Base-by-base conservation (phyloP, 2,888 invertebrate species). In the Epistrophella euchroma region DNA sequence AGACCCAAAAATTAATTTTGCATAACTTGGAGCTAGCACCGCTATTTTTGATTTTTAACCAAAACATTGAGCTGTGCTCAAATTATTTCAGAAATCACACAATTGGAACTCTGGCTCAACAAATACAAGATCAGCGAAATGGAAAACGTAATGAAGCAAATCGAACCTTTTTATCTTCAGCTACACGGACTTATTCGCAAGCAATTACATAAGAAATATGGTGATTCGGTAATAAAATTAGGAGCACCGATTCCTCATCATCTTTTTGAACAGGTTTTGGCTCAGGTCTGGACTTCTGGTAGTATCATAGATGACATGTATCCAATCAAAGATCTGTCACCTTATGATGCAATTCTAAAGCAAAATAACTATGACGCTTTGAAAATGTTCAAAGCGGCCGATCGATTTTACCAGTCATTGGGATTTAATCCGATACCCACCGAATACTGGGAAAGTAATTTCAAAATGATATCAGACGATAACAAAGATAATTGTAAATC, bases 131-230 rank as follows among this genome's bases (percentile, higher is more conserved):
- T 94, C 82, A 90, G 93, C 13, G 94, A 95, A 88, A 91, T 97
- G 11, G 94, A 94, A 2, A 93, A 93, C 74, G 90, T 96, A 0
- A 96, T 96, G 95, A 93, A 94, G 68, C 94, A 96, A 90, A 92
- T 97, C 62, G 94, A 94, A 88, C 97, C 97, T 0, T 90, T 97
- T 5, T 97, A 97, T 90, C 92, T 95, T 72, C 95, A 97, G 89
- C 92, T 97, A 11, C 97, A 97, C 90, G 96, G 96, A 0, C 97
- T 96, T 89, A 95, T 96, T 1, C 93, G 97, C 88, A 93, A 94
- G 88, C 94, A 95, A 71, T 92, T 97, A 22, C 92, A 94, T n/a
- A 93, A 94, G 89, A 93, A 94, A 88, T 96, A 96, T 90, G 96
- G 96, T 2, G 94, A 94, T 28, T 92, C 94, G 10, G 91, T 94